These are phyloP conservation scores for Meganola albula DNA, from an alignment of 2,888 invertebrate species.

Conservation along the genomic window DNA sequence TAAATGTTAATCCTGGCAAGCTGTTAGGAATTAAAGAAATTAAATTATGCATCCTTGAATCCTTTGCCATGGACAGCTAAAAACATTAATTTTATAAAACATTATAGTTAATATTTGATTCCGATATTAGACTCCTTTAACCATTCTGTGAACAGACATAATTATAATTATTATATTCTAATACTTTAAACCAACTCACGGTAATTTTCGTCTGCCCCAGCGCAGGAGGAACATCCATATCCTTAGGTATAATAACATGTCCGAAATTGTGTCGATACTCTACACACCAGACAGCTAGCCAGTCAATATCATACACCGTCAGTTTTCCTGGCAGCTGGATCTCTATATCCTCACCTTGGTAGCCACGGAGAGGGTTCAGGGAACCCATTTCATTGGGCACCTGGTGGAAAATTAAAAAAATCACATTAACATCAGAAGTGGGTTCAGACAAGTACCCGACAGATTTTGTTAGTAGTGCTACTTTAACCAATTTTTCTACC, in stretches of 20 bases:
- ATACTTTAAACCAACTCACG: slow-evolving; percentile 81
- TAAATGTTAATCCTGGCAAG: slow-evolving; percentile 17
- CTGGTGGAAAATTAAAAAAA: slow-evolving; percentile 36
- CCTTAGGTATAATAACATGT: slow-evolving; percentile 90
- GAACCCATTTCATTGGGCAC: slow-evolving; percentile 94
- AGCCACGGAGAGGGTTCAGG: slow-evolving; percentile 86
- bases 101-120: no score
- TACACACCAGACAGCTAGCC: slow-evolving; percentile 95
- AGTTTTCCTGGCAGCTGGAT: slow-evolving; percentile 90
- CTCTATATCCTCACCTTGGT: slow-evolving; percentile 95
- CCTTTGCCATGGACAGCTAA: not conserved
- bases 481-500: no score
- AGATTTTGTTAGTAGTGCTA: no score
- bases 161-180: no score
- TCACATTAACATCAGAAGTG: not conserved
- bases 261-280: slow-evolving; percentile 93
- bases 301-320: slow-evolving; percentile 94
- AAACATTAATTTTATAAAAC: not conserved
- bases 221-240: slow-evolving; percentile 93
- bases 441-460: no score
- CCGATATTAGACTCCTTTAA: no score
- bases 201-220: slow-evolving; percentile 93
- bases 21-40: slow-evolving; percentile 15
- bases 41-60: not conserved
- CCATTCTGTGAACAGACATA: no score